Base-by-base conservation (phyloP, 2,888 invertebrate species). In the Drosophila anomelani region DNA sequence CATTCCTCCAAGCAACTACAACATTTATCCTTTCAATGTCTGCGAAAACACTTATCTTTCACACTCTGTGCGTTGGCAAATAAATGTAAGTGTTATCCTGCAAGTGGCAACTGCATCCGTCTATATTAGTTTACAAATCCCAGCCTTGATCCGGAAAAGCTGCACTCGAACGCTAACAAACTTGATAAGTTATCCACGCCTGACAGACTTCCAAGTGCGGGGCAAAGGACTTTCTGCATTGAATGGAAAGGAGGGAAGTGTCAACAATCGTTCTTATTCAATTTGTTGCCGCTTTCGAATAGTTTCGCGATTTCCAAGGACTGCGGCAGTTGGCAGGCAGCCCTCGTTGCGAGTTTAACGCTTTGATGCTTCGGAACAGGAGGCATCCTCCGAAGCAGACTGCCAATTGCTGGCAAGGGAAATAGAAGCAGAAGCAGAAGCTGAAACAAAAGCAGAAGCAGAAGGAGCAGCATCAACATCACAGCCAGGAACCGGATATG, bases 331-430 rank as follows among this genome's bases (percentile, higher is more conserved):
- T 20, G 20, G 20, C 20, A 20, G 20, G 20, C 20, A 20, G 20
- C 20, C 4, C 34, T 36, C 64, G 47, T 54, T 71, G 58, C 63
- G 57, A 80, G 78, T 84, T 81, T 81, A 70, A 86, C 80, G 86
- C 80, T 55, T 75, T 73, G 67, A 54, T 84, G 76, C 58, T 49
- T 72, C 69, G 39, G 60, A 77, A 81, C 66, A 80, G 78, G 51
- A 81, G 68, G 12, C 38, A 32, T 12, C 36, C 57, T 23, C 32
- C 41, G 41, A 13, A 34, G 55, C 60, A 9, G 23, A 41, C 51
- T 57, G 66, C 12, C 15, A 51, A 34, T 43, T 46, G 26, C 8
- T n/a, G 20, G 39, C 26, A 41, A 32, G 66, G 67, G 36, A 20
- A 55, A 8, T 23, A 44, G 23, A 49, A 46, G 4, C 47, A 29